Evolutionary conservation across 2,888 invertebrate species (phyloP).

Genomic region (Clusia tigrina): DNA sequence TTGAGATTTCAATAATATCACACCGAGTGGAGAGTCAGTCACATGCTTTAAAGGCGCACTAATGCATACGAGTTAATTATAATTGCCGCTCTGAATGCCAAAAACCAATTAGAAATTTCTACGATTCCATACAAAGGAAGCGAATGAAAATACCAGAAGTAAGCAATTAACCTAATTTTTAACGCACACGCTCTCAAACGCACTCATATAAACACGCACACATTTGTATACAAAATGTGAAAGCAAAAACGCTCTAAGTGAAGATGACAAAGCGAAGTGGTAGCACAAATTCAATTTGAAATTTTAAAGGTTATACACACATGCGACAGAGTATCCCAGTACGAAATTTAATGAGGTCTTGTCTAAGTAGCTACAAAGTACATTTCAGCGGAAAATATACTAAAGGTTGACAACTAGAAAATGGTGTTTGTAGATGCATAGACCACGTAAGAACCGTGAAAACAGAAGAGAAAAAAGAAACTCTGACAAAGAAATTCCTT

Average conservation of each 20-base stretch:
- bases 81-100: constrained; percentile 2
- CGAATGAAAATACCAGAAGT: constrained; percentile 22
- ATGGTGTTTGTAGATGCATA: too few species aligned
- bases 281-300: constrained; percentile 1
- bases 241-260: not conserved
- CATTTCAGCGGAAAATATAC: too few species aligned
- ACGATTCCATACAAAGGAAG: constrained; percentile 25
- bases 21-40: too few species aligned
- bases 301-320: constrained; percentile 1
- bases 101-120: constrained; percentile 40
- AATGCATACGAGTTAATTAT: constrained; percentile 5
- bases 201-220: not conserved
- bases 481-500: too few species aligned
- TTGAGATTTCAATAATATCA: too few species aligned
- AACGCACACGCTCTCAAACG: not conserved
- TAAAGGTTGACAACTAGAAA: too few species aligned
- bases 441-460: too few species aligned
- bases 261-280: not conserved
- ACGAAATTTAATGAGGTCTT: too few species aligned
- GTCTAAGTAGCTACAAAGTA: too few species aligned
- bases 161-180: constrained; percentile 2
- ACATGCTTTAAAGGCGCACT: not conserved
- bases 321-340: too few species aligned
- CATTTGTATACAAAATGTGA: too few species aligned
- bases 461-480: too few species aligned